A percentile compares a stretch with the other conserved stretches of the same genome.
Conservation (phyloP, 2,113 vertebrate species). For the Rana temporaria region DNA sequence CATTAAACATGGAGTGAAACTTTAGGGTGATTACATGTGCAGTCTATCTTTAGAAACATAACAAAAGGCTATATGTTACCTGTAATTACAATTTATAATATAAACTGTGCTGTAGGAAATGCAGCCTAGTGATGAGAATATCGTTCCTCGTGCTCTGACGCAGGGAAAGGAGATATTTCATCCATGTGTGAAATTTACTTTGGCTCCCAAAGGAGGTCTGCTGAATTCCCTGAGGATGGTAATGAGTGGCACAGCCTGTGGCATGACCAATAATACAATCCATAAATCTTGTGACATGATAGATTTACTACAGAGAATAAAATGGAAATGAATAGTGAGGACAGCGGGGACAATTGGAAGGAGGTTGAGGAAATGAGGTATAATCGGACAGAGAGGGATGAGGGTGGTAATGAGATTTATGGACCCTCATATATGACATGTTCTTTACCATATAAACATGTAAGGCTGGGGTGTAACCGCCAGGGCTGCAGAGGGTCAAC, state of each 20-base stretch:
- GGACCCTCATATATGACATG: not conserved
- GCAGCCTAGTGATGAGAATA: not conserved
- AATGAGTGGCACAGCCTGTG: conserved; percentile 52
- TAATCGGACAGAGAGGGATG: conserved; percentile 47
- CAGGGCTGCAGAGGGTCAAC: no score
- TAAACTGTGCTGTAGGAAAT: not conserved
- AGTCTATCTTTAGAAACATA: no score
- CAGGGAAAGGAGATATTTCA: conserved; percentile 9
- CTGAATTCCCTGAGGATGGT: conserved; percentile 35
- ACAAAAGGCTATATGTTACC: no score
- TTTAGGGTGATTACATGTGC: no score
- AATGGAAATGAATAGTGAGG: conserved; percentile 38
- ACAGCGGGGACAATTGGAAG: conserved; percentile 27
- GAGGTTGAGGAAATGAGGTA: conserved; percentile 24
- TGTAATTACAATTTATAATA: no score
- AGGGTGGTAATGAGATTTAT: conserved; percentile 32
- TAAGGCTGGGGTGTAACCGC: not conserved
- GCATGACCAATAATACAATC: conserved; percentile 43
- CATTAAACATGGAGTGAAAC: no score
- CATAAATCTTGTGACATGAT: conserved; percentile 44
- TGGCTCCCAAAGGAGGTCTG: conserved; percentile 24
- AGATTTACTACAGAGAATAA: conserved; percentile 49
- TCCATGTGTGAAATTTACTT: conserved; percentile 49
- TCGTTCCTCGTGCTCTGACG: not conserved
- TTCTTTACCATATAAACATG: conserved; percentile 31